A percentile compares a stretch with the other conserved stretches of the same genome.
Conservation (phyloP, 2,797 vertebrate species). For the Discoglossus pictus region DNA sequence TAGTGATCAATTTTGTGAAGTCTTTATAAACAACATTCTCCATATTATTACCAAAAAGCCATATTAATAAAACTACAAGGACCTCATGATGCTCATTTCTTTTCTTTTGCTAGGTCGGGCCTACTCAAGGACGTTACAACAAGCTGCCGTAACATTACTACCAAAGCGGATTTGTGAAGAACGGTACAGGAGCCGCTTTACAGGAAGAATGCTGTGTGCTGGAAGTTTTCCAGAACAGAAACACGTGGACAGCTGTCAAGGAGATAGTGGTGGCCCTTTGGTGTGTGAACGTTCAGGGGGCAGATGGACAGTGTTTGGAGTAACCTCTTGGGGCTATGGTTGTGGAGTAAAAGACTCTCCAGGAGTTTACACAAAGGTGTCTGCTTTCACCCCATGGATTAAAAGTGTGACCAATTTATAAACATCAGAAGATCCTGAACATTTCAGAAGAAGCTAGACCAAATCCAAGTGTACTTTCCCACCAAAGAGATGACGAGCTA, state of each 20-base stretch:
- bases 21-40: too few species aligned
- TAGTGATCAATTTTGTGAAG: too few species aligned
- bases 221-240: slow-evolving; percentile 76
- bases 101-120: slow-evolving; percentile 81
- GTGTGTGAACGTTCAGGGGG: slow-evolving; percentile 84
- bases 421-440: slow-evolving; percentile 26
- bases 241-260: slow-evolving; percentile 92
- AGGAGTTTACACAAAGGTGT: slow-evolving; percentile 95
- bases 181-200: slow-evolving; percentile 84
- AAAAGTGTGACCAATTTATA: slow-evolving; percentile 77
- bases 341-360: slow-evolving; percentile 89
- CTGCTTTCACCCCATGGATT: slow-evolving; percentile 91
- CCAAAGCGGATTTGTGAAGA: slow-evolving; percentile 84
- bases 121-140: slow-evolving; percentile 94
- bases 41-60: too few species aligned
- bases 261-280: slow-evolving; percentile 93
- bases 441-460: slow-evolving; percentile 13
- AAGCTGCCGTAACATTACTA: slow-evolving; percentile 86
- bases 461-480: slow-evolving; percentile 29
- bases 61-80: too few species aligned
- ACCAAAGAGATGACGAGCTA: slow-evolving; percentile 13
- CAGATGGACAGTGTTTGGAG: slow-evolving; percentile 91
- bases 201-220: slow-evolving; percentile 93
- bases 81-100: too few species aligned
- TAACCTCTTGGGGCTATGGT: slow-evolving; percentile 96